These are phyloP conservation scores for Prietella phreatophila DNA, from an alignment of 2,113 vertebrate species.

Conservation along the genomic window DNA sequence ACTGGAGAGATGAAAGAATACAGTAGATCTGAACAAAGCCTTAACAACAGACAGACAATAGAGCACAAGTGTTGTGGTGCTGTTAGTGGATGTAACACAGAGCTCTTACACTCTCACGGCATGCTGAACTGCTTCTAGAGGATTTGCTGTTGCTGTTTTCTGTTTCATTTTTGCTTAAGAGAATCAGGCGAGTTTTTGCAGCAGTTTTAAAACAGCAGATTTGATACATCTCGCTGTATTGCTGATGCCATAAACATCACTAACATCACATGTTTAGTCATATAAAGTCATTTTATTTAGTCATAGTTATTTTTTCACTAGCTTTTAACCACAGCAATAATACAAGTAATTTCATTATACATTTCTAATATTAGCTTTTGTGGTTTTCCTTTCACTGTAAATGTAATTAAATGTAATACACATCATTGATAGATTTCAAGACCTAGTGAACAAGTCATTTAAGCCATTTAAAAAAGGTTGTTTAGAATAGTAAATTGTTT, in stretches of 20 bases:
- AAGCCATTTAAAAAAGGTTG: not conserved
- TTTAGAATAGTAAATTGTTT: not conserved
- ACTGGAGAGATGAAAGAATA: slow-evolving; percentile 29
- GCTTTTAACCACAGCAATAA: not conserved
- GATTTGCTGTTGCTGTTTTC: not conserved
- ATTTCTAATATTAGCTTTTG: not conserved
- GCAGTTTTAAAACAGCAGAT: slow-evolving; percentile 8
- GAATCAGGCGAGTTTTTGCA: not conserved
- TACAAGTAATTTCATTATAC: not conserved
- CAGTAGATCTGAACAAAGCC: slow-evolving; percentile 42
- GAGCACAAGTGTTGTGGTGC: slow-evolving; percentile 29
- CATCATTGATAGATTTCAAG: not conserved
- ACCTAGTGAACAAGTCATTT: not conserved
- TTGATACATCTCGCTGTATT: not conserved
- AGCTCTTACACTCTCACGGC: not conserved
- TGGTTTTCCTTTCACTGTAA: not conserved
- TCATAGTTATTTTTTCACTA: not conserved
- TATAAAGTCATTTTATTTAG: too few species aligned
- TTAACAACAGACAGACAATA: slow-evolving; percentile 43
- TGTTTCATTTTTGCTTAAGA: slow-evolving; percentile 4
- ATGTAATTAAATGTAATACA: not conserved
- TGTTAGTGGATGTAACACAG: slow-evolving; percentile 33
- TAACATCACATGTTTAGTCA: not conserved
- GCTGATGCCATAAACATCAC: not conserved
- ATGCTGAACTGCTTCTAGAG: slow-evolving; percentile 20